Evolutionary conservation across 2,888 invertebrate genomes (phyloP), one percentile per base, ranked within the genome.

Genomic region (Heliconius cydno): DNA sequence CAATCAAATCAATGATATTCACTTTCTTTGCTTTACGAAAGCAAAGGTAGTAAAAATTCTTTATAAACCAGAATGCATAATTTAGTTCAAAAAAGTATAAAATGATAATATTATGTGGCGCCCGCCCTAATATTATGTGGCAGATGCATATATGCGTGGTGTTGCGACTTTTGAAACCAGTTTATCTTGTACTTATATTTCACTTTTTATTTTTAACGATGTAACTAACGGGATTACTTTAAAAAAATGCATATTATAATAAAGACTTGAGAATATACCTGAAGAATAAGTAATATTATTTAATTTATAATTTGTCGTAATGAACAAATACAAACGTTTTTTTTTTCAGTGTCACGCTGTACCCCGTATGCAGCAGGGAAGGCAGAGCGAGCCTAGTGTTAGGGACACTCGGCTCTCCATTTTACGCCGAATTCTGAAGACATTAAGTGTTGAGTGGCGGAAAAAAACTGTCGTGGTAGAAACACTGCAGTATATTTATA

Each of bases 61-160:
- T 65, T 28, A 63, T 12, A 10, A 75, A 65, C n/a, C 72, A 60
- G 74, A 78, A 78, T 74, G n/a, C 41, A 67, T 67, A 67, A 66
- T 57, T 78, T 74, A 25, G 52, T 52, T 52, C 7, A 76, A 66
- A 30, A 73, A 34, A 72, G 34, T 30, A 78, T 66, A 15, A 52
- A 78, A 74, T 46, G 63, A 76, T 73, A 63, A 78, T 80, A 76
- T 63, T 38, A 70, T 68, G 12, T 73, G 67, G 82, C 83, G n/a
- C n/a, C 65, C 68, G 76, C 63, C 76, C 78, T 74, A 75, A 78
- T 80, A 76, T 63, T 38, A 70, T 68, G 12, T 73, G 67, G 82
- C 83, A 83, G 83, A 83, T 83, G 82, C 68, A 72, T 80, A 82
- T 80, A 60, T 52, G 80, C 80, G 41, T 76, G 79, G 83, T 82